Evolutionary conservation across 1,140 invertebrate species (phyloP), one percentile per base, ranked within the genome.

Genomic region (Tigriopus japonicus): DNA sequence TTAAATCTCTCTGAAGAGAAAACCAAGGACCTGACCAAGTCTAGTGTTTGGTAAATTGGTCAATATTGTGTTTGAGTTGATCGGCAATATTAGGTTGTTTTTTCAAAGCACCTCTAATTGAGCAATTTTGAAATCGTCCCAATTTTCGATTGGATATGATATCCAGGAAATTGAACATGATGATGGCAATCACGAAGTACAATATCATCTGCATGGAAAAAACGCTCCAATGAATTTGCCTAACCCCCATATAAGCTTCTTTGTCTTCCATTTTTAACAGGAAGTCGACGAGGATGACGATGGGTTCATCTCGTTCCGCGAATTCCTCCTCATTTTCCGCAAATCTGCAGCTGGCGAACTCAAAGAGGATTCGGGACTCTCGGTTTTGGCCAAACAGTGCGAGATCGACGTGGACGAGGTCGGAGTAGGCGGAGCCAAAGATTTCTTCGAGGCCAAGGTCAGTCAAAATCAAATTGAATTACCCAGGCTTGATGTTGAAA

Each of bases 381-480:
- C 80, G 62, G 81, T 87, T 65, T 71, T 91, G 64, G 86, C 87
- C 0, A 78, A 81, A 64, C 74, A 90, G 12, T 88, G 86, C 7
- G 87, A 90, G 73, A 83, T 92, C 55, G 81, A 87, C 68, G 86
- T 91, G 0, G 85, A 87, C 54, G 81, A 89, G 75, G 86, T 88
- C 19, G 87, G 87, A 19, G 87, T 91, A 0, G 83, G 80, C 62
- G 87, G 86, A 23, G 87, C 87, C 2, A 91, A 90, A 70, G 81
- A 82, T 67, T 91, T 91, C 73, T 92, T 91, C 67, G 86, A 91
- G 76, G 86, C 87, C 2, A 92, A 91, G 72, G 82, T 54, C 14
- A 14, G 12, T 0, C 12, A 21, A 62, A 6, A 1, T 14, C 19
- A 12, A 17, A 52, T 5, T 21, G 21, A 12, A 52, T 63, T 1